A percentile compares a stretch with the other conserved stretches of the same genome.
phyloP scores from a whole-genome alignment of 2,113 vertebrate species.

The Tragelaphus imberbis region DNA sequence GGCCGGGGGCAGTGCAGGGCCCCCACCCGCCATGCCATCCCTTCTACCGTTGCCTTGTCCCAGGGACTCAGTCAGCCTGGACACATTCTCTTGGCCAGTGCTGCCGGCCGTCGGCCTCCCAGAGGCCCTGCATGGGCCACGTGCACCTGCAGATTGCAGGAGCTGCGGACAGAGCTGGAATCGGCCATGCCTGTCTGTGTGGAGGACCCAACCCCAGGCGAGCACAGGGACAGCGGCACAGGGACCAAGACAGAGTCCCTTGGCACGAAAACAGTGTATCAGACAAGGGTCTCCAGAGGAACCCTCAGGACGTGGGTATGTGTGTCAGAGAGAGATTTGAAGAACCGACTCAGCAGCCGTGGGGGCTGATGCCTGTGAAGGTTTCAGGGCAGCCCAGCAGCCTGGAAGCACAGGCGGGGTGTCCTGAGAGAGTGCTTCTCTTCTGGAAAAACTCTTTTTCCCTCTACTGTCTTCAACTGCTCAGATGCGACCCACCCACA shows the following conservation, averaged over 20 bases:
- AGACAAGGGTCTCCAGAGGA: too few relatives aligned
- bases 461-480: not conserved
- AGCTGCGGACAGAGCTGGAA: fast-evolving
- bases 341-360: fast-evolving
- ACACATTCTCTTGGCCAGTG: not conserved
- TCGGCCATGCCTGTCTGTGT: fast-evolving
- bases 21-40: not conserved
- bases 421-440: not conserved
- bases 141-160: fast-evolving
- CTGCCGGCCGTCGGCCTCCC: fast-evolving
- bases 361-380: not conserved
- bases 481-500: not conserved
- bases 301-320: not conserved
- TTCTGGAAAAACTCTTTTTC: not conserved
- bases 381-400: not conserved
- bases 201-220: not conserved
- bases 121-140: not conserved
- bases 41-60: fast-evolving
- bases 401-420: not conserved
- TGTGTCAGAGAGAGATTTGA: not conserved
- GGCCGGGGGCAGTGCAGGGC: too few relatives aligned
- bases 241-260: not conserved
- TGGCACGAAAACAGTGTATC: fast-evolving
- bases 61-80: not conserved
- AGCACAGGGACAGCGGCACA: fast-evolving